Percentiles rank a stretch among this genome's conserved stretches.
These are phyloP conservation scores for Menidia beryllina DNA, from an alignment of 2,113 vertebrate genomes.

Conservation along the genomic window DNA sequence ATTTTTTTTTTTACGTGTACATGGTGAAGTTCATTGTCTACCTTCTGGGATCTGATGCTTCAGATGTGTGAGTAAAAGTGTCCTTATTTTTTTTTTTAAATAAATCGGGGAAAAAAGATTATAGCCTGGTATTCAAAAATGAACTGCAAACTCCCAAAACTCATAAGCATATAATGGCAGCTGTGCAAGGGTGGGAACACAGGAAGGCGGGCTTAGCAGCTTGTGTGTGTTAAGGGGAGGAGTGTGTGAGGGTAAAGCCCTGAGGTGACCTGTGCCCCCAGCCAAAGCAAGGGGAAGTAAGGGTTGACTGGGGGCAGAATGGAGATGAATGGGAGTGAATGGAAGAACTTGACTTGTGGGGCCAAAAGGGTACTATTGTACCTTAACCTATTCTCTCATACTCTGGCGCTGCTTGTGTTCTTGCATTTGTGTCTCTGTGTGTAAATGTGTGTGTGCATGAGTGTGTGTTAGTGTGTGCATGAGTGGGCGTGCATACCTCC, in stretches of 20 bases:
- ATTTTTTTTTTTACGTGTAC: no score
- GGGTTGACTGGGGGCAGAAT: constrained; percentile 62
- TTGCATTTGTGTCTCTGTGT: constrained; percentile 45
- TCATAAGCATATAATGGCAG: constrained; percentile 46
- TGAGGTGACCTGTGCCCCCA: constrained; percentile 80
- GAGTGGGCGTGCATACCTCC: constrained; percentile 24
- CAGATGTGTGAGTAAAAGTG: neutral
- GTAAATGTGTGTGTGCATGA: constrained; percentile 48
- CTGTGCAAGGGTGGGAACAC: constrained; percentile 62
- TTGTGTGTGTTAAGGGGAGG: constrained; percentile 47
- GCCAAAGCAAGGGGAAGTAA: constrained; percentile 81
- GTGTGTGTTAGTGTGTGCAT: constrained; percentile 45
- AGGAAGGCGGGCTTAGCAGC: constrained; percentile 39
- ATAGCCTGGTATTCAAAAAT: neutral
- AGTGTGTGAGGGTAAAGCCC: constrained; percentile 71
- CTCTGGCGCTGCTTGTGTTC: constrained; percentile 50
- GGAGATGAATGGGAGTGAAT: constrained; percentile 74
- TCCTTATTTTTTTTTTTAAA: neutral
- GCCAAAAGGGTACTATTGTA: constrained; percentile 78
- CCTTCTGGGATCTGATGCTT: neutral
- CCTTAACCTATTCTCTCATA: constrained; percentile 67
- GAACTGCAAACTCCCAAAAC: constrained; percentile 15
- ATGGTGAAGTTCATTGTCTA: no score
- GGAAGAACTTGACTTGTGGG: constrained; percentile 84
- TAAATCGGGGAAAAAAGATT: neutral